phyloP scores from a whole-genome alignment of 2,888 invertebrate genomes.

The Prosopocoilus inquinatus region DNA sequence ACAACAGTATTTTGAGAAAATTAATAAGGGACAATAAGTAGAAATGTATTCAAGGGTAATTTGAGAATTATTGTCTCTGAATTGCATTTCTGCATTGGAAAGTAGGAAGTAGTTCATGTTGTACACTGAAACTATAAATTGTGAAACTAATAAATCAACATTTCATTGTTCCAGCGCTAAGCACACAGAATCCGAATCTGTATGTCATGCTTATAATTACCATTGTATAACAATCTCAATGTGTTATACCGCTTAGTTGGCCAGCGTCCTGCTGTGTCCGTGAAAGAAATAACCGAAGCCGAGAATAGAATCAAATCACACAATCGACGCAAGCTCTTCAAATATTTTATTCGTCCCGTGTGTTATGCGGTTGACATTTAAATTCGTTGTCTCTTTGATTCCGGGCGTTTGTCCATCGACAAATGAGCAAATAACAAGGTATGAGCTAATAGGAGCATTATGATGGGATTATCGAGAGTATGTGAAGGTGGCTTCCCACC shows the following conservation, averaged over 20 bases:
- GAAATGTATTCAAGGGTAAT: too few species aligned
- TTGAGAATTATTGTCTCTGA: too few species aligned
- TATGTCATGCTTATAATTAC: slow-evolving; percentile 39
- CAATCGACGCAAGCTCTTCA: not conserved
- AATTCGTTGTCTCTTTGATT: slow-evolving; percentile 25
- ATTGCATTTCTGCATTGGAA: too few species aligned
- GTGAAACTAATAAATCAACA: slow-evolving; percentile 22
- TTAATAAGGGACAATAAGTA: too few species aligned
- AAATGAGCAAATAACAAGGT: slow-evolving; percentile 37
- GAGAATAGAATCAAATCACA: slow-evolving; percentile 9
- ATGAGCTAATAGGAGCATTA: slow-evolving; percentile 38
- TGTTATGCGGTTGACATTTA: slow-evolving; percentile 12
- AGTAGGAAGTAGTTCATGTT: too few species aligned
- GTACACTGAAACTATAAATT: slow-evolving; percentile 8
- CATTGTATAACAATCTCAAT: slow-evolving; percentile 32
- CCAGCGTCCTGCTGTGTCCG: slow-evolving; percentile 18
- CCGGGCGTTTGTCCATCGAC: slow-evolving; percentile 21
- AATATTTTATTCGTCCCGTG: not conserved
- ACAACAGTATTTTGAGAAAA: too few species aligned
- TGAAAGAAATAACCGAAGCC: slow-evolving; percentile 18
- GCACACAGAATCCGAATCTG: slow-evolving; percentile 20
- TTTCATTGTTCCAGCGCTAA: slow-evolving; percentile 16
- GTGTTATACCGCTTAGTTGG: slow-evolving; percentile 21
- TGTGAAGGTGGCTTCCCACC: slow-evolving; percentile 42
- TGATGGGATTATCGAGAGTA: slow-evolving; percentile 36